Percentiles rank a stretch among this genome's conserved stretches.
Conservation (phyloP, 2,797 vertebrate genomes). For the Crocidura indochinensis region DNA sequence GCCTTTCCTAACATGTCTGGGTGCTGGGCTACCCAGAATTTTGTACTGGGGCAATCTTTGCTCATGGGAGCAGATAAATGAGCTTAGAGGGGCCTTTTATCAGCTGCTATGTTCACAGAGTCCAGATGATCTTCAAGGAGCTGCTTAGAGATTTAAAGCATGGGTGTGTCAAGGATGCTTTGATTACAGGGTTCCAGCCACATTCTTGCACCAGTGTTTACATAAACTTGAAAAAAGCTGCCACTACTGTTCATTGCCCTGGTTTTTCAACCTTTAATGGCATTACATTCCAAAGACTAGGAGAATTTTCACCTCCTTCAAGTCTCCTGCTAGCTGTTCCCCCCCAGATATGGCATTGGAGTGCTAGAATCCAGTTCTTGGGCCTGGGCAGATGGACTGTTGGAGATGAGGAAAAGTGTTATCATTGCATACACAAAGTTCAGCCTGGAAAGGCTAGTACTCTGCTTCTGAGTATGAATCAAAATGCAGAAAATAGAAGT, state of each 20-base stretch:
- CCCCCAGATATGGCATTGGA: slow-evolving; percentile 77
- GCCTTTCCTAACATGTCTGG: neutral
- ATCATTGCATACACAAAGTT: neutral
- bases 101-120: slow-evolving; percentile 89
- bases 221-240: slow-evolving; percentile 92
- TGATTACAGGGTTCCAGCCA: slow-evolving; percentile 89
- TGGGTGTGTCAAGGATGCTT: slow-evolving; percentile 90
- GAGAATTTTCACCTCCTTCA: slow-evolving; percentile 86
- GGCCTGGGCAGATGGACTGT: neutral
- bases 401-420: neutral
- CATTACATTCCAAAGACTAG: slow-evolving; percentile 90
- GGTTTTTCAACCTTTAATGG: slow-evolving; percentile 91
- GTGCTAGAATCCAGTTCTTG: neutral
- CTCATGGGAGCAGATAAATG: slow-evolving; percentile 88
- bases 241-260: slow-evolving; percentile 90
- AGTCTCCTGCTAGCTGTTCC: slow-evolving; percentile 67
- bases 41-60: slow-evolving; percentile 83
- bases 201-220: slow-evolving; percentile 89
- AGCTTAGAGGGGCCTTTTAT: slow-evolving; percentile 90
- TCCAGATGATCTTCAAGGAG: slow-evolving; percentile 91
- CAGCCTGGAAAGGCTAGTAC: slow-evolving; percentile 11
- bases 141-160: slow-evolving; percentile 89
- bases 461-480: neutral
- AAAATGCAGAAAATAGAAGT: neutral
- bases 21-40: slow-evolving; percentile 85